Base-by-base conservation (phyloP, 2,113 vertebrate genomes). In the Silurus asotus region DNA sequence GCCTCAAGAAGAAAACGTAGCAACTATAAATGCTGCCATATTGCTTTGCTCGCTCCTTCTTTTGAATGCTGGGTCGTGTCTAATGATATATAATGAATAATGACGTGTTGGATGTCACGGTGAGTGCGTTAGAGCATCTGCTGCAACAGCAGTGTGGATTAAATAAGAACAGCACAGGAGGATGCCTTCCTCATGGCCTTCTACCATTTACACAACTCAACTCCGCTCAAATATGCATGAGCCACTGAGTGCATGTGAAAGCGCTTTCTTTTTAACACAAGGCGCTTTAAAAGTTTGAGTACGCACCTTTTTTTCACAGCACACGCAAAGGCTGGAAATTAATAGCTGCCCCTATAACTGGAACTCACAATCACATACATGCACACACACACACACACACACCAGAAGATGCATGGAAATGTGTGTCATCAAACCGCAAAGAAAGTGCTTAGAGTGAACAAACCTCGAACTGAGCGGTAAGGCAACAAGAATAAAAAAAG, bases 221-320 rank as follows among this genome's bases (percentile, higher is more conserved):
- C 17, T 45, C 23, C 15, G 13, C 55, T 85, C 53, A 82, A 78
- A 85, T 85, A 83, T 82, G 58, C 70, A 87, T 82, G 62, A 85
- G 78, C 11, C 56, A 17, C 17, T 5, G 58, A 83, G 55, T 56
- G n/a, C 51, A 88, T 49, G 65, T 28, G 48, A 56, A 79, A 59
- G 53, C 23, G 64, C 28, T 37, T 56, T 67, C 64, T 69, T 62
- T 85, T 55, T 13, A 83, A 70, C 17, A 59, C 28, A 14, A 67
- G 14, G 20, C 8, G 3, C 20, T n/a, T 53, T 61, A 61, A 82
- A 48, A 51, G 72, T 45, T 53, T 80, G 48, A 28, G 6, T 49
- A 15, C 4, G 19, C 67, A 72, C 28, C 0, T 6, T 19, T 51
- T 59, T 64, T 48, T 64, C n/a, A 53, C 70, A 75, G 70, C 70